Base-by-base conservation (phyloP, 2,113 vertebrate genomes). In the Tragelaphus scriptus region DNA sequence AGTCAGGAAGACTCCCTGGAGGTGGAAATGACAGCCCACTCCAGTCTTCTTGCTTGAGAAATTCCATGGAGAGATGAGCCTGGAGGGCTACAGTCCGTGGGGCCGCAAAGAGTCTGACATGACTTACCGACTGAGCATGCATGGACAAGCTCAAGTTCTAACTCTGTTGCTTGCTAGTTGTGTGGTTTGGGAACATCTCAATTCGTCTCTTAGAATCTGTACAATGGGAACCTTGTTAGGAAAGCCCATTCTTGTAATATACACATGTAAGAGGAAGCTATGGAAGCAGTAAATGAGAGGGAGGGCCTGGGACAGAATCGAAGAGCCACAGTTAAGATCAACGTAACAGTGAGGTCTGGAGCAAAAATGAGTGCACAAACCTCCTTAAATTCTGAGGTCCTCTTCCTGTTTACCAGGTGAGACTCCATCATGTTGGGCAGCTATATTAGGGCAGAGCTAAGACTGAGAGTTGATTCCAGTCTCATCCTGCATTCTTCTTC, bases 241-340 rank as follows among this genome's bases (percentile, higher is more conserved):
- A 75, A 75, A 71, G 17, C 7, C 7, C 58, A 65, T 90, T 65
- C 49, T 88, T 19, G 3, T 10, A 77, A 56, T 58, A 40, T 75
- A 40, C 36, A 40, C 36, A 40, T 0, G 2, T 53, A 59, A 59
- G 25, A 40, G 15, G 58, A 89, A 84, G 44, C 40, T 86, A 0
- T 40, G 3, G 2, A 2, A 1, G 1, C 2, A 12, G 30, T 4
- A 63, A n/a, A 14, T 0, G 11, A 53, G 88, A 32, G 51, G 36
- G 88, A 32, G 51, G 36, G 19, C 23, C 84, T 80, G 40, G 77
- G 28, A 11, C 55, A 47, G 21, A 17, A 6, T n/a, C 40, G 1
- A 49, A 40, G 56, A 58, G 36, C 28, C 36, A 9, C 1, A 61
- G 2, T 19, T 26, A 4, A n/a, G 47, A 59, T n/a, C 16, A 25